Evolutionary conservation across 1,140 invertebrate genomes (phyloP).

Genomic region (Daktulosphaira vitifoliae): DNA sequence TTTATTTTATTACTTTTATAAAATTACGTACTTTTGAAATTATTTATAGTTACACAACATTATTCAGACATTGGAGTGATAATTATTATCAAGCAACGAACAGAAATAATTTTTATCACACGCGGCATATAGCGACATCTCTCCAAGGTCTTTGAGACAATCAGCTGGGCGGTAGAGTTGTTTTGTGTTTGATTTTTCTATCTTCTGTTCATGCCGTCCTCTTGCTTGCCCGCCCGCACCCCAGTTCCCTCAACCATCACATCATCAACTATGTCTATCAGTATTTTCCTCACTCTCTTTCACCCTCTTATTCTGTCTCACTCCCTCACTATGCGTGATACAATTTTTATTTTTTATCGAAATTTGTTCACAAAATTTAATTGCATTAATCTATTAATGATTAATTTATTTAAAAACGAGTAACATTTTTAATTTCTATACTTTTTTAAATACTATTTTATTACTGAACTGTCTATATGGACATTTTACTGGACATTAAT

Average conservation of each 20-base stretch:
- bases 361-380: neutral
- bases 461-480: too few species aligned
- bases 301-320: neutral
- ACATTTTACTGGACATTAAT: too few species aligned
- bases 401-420: too few species aligned
- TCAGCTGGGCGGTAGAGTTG: constrained; percentile 8
- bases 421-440: too few species aligned
- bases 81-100: too few species aligned
- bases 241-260: neutral
- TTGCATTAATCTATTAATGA: too few species aligned
- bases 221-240: neutral
- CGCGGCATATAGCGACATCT: neutral
- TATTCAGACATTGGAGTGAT: too few species aligned
- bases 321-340: neutral
- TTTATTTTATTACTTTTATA: too few species aligned
- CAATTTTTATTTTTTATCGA: constrained; percentile 18
- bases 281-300: neutral
- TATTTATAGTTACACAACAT: too few species aligned
- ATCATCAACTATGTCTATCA: neutral
- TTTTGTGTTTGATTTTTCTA: constrained; percentile 26
- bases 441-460: too few species aligned
- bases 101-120: too few species aligned
- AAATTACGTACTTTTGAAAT: too few species aligned
- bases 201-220: neutral
- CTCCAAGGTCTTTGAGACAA: constrained; percentile 1